These are phyloP conservation scores for Psilanteris sp. DNA, from an alignment of 1,140 invertebrate species.

Conservation along the genomic window DNA sequence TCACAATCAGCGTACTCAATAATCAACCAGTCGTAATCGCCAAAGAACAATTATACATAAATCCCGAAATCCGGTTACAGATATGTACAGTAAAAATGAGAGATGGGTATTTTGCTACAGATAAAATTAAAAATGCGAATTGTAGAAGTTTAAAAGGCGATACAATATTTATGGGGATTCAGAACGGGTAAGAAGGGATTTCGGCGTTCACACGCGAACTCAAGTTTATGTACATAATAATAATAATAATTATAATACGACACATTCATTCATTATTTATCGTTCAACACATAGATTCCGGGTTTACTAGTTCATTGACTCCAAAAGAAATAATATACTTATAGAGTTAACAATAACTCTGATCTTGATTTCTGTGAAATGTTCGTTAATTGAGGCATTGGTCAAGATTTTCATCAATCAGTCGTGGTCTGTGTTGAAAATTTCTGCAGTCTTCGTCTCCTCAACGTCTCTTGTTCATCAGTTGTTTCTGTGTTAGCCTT, in stretches of 20 bases:
- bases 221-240: conserved; percentile 47
- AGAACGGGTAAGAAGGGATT: conserved; percentile 1
- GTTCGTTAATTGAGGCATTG: not conserved
- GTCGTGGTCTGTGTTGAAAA: conserved; percentile 73
- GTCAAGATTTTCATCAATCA: conserved; percentile 36
- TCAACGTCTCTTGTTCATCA: conserved; percentile 81
- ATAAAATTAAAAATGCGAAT: conserved; percentile 2
- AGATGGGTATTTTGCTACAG: not conserved
- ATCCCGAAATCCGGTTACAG: conserved; percentile 19
- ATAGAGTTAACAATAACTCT: no score
- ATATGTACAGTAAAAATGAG: conserved; percentile 60
- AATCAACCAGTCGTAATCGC: conserved; percentile 30
- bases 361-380: conserved; percentile 3
- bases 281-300: not conserved
- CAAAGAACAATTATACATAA: conserved; percentile 23
- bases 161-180: no score
- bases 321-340: conserved; percentile 7
- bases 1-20: conserved; percentile 49
- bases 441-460: conserved; percentile 86
- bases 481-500: conserved; percentile 57
- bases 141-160: conserved; percentile 12
- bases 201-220: conserved; percentile 13
- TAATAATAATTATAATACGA: no score
- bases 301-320: conserved; percentile 4
- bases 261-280: conserved; percentile 24